Base-by-base conservation (phyloP, 2,113 vertebrate species). In the Murina feae region DNA sequence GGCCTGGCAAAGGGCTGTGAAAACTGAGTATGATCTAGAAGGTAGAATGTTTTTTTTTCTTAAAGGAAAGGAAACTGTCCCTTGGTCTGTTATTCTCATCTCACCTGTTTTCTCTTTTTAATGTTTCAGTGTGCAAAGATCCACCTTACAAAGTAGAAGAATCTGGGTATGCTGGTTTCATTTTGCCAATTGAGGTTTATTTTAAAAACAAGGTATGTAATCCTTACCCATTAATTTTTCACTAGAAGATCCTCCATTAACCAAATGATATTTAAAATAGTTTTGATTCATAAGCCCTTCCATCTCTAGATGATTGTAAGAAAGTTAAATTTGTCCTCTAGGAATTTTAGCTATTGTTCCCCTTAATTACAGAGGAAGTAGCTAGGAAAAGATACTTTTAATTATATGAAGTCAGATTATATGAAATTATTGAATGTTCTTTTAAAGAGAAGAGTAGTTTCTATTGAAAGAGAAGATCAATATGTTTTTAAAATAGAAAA, bases 111-210 rank as follows among this genome's bases (percentile, higher is more conserved):
- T 96, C 89, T 96, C 83, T 97, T 93, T 90, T 95, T 71, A 95
- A 94, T 97, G 14, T 98, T 98, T 68, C 98, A 99, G 99, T 99
- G 97, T 99, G 99, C 97, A 99, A 99, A 98, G 99, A 99, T 93
- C 99, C 99, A 93, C 99, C 99, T 13, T 99, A 99, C 97, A 99
- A 99, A 98, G 98, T 99, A 97, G 99, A 99, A 98, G 99, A 99
- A 97, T 99, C 99, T 94, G 99, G 99, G 91, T 99, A 99, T 98
- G 99, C 99, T 98, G 99, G 99, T 97, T 99, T 99, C 96, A 99
- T 99, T 98, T 98, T 99, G 97, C 99, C 99, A 94, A 99, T 99
- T 97, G 99, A 99, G 96, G 99, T 99, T 97, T 99, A 99, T 97
- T 99, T 99, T 98, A 99, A 98, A 98, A 99, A 99, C 97, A 99